Percentiles rank a stretch among this genome's conserved stretches.
Evolutionary conservation across 2,888 invertebrate genomes (phyloP).

Genomic region (Rhingia rostrata): DNA sequence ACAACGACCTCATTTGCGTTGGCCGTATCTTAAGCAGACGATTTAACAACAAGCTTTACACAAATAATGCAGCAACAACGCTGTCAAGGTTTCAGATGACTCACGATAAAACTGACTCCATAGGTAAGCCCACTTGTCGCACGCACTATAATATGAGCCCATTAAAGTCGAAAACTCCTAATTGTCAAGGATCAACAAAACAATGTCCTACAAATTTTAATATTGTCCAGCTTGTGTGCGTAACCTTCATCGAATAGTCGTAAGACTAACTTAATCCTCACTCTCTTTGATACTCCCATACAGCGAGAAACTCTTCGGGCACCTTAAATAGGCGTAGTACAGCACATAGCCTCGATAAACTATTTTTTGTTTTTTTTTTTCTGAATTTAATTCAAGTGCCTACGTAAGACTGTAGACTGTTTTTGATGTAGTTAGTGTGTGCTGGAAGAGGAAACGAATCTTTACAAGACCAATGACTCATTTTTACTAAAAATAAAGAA

Average conservation of each 20-base stretch:
- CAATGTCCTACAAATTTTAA: slow-evolving; percentile 13
- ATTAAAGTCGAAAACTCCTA: slow-evolving; percentile 20
- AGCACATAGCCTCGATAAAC: slow-evolving; percentile 17
- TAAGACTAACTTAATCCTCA: slow-evolving; percentile 31
- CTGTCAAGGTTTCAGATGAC: slow-evolving; percentile 3
- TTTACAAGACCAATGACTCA: slow-evolving; percentile 55
- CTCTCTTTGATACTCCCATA: slow-evolving; percentile 20
- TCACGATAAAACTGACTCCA: slow-evolving; percentile 15
- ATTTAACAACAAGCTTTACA: background rate
- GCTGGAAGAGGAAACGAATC: slow-evolving; percentile 26
- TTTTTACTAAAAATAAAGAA: slow-evolving; percentile 15
- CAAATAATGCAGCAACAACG: background rate
- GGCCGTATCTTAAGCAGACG: background rate
- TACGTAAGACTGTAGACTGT: slow-evolving; percentile 31
- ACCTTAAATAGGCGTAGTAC: slow-evolving; percentile 57
- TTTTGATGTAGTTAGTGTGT: slow-evolving; percentile 1
- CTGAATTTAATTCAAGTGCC: slow-evolving; percentile 36
- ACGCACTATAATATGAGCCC: background rate
- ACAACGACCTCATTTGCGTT: slow-evolving; percentile 11
- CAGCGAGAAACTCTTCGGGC: slow-evolving; percentile 25
- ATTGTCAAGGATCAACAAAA: slow-evolving; percentile 33
- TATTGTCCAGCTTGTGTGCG: slow-evolving; percentile 10
- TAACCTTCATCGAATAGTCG: slow-evolving; percentile 15
- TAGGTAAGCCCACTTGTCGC: background rate
- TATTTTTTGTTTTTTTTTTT: slow-evolving; percentile 31